These are phyloP conservation scores for Muricea muricata DNA, from an alignment of 92 coral and sea anemone genomes.

Conservation along the genomic window DNA sequence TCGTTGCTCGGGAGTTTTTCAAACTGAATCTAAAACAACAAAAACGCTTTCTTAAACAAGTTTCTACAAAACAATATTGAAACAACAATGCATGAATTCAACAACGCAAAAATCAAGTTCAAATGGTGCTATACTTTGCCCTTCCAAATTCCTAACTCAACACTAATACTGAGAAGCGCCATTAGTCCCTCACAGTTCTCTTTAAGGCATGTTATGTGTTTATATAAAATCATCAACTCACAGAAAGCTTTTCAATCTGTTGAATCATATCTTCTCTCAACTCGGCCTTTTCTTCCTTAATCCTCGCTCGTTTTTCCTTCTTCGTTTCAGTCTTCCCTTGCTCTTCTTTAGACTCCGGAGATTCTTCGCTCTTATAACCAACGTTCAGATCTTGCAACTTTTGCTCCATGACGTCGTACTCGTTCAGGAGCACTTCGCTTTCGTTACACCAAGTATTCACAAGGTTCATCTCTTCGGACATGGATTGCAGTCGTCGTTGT, in stretches of 20 bases:
- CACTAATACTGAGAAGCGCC: background rate
- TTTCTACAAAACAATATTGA: background rate
- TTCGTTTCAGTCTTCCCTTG: slow-evolving; percentile 30
- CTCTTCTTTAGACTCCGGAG: slow-evolving; percentile 23
- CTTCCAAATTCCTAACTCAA: background rate
- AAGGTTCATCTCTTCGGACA: slow-evolving; percentile 44
- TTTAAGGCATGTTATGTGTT: too few relatives aligned
- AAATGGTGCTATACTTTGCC: too few relatives aligned
- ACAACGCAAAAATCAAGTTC: background rate
- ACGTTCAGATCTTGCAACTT: slow-evolving; percentile 13
- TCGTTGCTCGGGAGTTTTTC: slow-evolving; percentile 77
- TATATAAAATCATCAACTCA: background rate
- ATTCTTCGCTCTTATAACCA: background rate
- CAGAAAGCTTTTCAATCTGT: background rate
- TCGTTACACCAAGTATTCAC: slow-evolving; percentile 58
- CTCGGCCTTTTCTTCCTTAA: slow-evolving; percentile 28
- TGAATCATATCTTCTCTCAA: background rate
- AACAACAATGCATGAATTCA: background rate
- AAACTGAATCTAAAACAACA: slow-evolving; percentile 65
- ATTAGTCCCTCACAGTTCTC: too few relatives aligned
- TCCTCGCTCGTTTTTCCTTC: slow-evolving; percentile 30
- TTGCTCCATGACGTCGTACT: slow-evolving; percentile 28
- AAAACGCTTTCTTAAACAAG: background rate
- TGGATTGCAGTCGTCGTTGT: slow-evolving; percentile 32
- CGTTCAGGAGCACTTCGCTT: slow-evolving; percentile 48